Conservation (phyloP, 2,888 invertebrate species). For the Coelopa pilipes region DNA sequence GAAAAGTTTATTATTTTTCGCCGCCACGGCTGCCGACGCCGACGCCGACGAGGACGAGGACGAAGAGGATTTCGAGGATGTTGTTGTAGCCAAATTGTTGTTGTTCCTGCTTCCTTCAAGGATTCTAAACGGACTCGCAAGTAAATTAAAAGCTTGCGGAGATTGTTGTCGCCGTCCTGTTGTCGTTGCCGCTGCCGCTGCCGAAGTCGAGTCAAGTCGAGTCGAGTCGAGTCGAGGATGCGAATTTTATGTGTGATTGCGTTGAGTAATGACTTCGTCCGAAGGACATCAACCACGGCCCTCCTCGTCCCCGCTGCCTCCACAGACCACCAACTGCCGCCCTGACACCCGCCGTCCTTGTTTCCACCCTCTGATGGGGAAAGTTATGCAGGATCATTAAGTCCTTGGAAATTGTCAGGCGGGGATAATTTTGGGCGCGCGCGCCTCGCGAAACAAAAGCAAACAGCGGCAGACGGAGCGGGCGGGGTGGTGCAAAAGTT, state of each 20-base stretch:
- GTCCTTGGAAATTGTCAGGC: constrained; percentile 39
- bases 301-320: constrained; percentile 42
- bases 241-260: constrained; percentile 45
- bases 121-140: constrained; percentile 26
- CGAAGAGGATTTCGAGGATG: constrained; percentile 3
- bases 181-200: too few relatives aligned
- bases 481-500: not conserved
- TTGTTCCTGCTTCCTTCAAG: constrained; percentile 22
- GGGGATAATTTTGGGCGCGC: not conserved
- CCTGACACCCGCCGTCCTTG: not conserved
- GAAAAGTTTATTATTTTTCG: constrained; percentile 59
- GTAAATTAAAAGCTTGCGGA: constrained; percentile 32
- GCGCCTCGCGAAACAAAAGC: not conserved
- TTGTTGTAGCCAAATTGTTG: constrained; percentile 12
- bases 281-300: constrained; percentile 6
- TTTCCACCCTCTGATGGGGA: constrained; percentile 27
- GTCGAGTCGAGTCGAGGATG: not conserved
- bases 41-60: not conserved
- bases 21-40: constrained; percentile 8
- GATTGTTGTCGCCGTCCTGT: constrained; percentile 5
- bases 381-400: constrained; percentile 62
- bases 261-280: constrained; percentile 58
- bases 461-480: constrained; percentile 20
- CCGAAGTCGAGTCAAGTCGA: too few relatives aligned
- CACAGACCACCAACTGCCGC: constrained; percentile 36